Evolutionary conservation across 2,113 vertebrate genomes (phyloP).

Genomic region (Saimiri boliviensis): DNA sequence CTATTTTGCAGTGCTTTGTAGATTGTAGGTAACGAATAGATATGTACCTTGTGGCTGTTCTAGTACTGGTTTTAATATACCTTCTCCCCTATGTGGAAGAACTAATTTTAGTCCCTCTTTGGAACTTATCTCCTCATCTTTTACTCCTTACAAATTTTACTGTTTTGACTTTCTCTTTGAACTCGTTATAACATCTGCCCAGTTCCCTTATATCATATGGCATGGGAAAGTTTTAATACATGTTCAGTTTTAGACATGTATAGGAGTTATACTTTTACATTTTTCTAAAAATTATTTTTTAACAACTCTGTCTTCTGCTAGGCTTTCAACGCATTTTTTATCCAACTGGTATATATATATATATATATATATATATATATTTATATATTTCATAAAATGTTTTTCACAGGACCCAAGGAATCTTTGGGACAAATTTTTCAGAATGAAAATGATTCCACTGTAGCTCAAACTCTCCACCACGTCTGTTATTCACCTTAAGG

Average conservation of each 20-base stretch:
- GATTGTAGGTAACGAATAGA: background rate
- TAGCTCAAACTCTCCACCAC: background rate
- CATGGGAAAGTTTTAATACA: background rate
- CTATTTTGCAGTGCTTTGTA: background rate
- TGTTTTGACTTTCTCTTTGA: constrained; percentile 27
- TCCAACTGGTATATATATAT: background rate
- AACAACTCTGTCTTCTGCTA: background rate
- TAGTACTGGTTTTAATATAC: background rate
- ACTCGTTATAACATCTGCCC: background rate
- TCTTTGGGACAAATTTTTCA: background rate
- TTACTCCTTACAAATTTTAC: background rate
- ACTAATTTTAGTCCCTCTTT: background rate
- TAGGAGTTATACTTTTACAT: background rate
- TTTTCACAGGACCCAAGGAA: background rate
- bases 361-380: background rate
- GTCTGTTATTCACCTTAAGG: background rate
- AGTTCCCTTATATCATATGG: background rate
- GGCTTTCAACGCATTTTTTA: background rate
- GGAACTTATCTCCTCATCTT: background rate
- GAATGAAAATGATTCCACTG: background rate
- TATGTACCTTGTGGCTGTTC: background rate
- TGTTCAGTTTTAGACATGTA: background rate
- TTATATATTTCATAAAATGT: constrained; percentile 10
- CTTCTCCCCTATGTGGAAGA: background rate
- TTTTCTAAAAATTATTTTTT: constrained; percentile 11